Percentiles rank a stretch among this genome's conserved stretches.
Evolutionary conservation across 2,797 vertebrate genomes (phyloP).

Genomic region (Aratinga solstitialis): DNA sequence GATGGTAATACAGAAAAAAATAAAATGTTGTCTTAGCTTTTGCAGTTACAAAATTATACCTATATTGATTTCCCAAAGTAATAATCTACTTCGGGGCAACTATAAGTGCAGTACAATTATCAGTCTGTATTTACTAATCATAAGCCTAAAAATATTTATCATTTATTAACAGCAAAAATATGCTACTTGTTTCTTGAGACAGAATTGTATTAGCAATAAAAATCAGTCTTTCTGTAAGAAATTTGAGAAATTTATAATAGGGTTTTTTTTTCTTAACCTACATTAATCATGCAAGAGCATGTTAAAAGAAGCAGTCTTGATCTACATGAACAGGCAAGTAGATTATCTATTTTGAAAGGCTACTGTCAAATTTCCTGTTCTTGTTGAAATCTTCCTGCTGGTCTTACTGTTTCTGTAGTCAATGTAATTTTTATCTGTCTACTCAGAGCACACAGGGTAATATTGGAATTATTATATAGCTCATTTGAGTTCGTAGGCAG

Average conservation of each 20-base stretch:
- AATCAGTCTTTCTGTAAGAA: not conserved
- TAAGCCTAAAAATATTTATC: not conserved
- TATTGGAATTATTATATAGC: not conserved
- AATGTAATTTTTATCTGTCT: not conserved
- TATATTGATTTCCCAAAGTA: not conserved
- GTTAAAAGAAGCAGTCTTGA: not conserved
- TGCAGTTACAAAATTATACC: not conserved
- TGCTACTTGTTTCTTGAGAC: not conserved
- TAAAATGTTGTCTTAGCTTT: not conserved
- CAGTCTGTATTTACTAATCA: not conserved
- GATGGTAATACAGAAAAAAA: not conserved
- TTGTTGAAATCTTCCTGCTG: not conserved
- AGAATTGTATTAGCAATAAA: not conserved
- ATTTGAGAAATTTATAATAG: not conserved
- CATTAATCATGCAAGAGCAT: not conserved
- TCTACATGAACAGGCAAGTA: not conserved
- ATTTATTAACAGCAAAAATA: not conserved
- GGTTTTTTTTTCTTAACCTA: not conserved
- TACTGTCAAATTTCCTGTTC: not conserved
- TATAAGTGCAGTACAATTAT: not conserved
- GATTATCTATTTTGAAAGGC: not conserved
- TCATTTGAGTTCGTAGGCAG: not conserved
- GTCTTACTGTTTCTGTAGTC: not conserved
- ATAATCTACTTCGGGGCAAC: rapidly evolving
- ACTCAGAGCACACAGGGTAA: not conserved